A percentile compares a stretch with the other conserved stretches of the same genome.
Conservation (phyloP, 2,888 invertebrate genomes). For the Ochropacha duplaris region DNA sequence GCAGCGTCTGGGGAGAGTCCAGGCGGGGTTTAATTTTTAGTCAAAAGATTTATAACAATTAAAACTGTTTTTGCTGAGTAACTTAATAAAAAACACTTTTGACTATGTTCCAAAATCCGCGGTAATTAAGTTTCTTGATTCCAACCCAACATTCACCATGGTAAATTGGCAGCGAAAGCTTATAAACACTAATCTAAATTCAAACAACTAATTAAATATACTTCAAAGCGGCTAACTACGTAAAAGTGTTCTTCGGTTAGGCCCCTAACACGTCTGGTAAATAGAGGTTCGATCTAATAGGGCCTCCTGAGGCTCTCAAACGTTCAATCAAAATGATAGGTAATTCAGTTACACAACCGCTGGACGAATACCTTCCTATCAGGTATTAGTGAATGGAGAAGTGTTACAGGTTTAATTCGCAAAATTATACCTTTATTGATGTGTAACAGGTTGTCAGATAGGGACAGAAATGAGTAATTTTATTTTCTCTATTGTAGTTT, state of each 20-base stretch:
- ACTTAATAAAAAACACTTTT: too few species aligned
- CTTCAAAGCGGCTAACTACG: constrained; percentile 12
- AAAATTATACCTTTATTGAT: too few species aligned
- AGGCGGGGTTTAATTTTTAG: too few species aligned
- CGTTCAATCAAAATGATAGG: constrained; percentile 81
- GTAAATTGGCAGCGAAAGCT: background rate
- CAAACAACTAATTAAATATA: background rate
- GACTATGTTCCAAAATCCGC: too few species aligned
- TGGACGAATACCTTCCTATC: constrained; percentile 64
- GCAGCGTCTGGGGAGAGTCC: too few species aligned
- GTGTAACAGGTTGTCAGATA: too few species aligned
- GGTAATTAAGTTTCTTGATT: too few species aligned
- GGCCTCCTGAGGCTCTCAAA: constrained; percentile 67
- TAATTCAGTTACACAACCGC: constrained; percentile 76
- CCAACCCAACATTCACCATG: background rate
- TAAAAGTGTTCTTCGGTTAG: constrained; percentile 28
- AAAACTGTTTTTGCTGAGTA: too few species aligned
- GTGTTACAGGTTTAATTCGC: constrained; percentile 15
- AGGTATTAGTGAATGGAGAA: constrained; percentile 45
- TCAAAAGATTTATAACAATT: too few species aligned
- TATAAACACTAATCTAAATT: background rate
- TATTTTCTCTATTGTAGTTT: too few species aligned
- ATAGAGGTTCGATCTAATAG: constrained; percentile 61
- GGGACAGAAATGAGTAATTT: too few species aligned
- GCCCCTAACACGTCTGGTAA: constrained; percentile 48